Percentiles rank a stretch among this genome's conserved stretches.
These are phyloP conservation scores for Neogale vison DNA, from an alignment of 2,113 vertebrate genomes.

Conservation along the genomic window DNA sequence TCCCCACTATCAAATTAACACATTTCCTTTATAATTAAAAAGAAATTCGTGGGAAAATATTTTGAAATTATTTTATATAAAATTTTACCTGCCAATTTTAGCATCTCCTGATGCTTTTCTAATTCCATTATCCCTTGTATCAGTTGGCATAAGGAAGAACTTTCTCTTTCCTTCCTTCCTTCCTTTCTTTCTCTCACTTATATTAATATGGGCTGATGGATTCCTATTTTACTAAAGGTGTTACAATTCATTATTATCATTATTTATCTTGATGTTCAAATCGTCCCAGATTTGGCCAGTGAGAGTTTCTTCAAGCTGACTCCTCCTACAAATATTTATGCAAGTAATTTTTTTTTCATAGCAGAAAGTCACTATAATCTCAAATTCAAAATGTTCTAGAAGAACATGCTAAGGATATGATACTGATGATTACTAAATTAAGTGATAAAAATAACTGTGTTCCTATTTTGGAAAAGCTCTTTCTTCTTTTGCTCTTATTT, in stretches of 20 bases:
- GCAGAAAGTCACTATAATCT: slow-evolving; percentile 12
- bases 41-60: not conserved
- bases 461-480: slow-evolving; percentile 25
- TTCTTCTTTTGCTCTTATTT: not conserved
- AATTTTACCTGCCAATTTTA: slow-evolving; percentile 11
- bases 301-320: not conserved
- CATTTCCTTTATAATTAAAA: not conserved
- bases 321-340: not conserved
- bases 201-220: not conserved
- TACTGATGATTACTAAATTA: slow-evolving; percentile 18
- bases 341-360: not conserved
- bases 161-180: not conserved
- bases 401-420: not conserved
- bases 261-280: slow-evolving; percentile 18
- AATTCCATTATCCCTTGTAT: not conserved
- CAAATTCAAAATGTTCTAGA: not conserved
- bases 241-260: not conserved
- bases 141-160: not conserved
- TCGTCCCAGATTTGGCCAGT: not conserved
- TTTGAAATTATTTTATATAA: not conserved
- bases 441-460: not conserved
- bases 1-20: not conserved
- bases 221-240: not conserved
- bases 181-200: not conserved
- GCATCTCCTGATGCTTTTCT: not conserved